A percentile compares a stretch with the other conserved stretches of the same genome.
Conservation (phyloP, 2,888 invertebrate genomes). For the Xestoiulus laeticollis region DNA sequence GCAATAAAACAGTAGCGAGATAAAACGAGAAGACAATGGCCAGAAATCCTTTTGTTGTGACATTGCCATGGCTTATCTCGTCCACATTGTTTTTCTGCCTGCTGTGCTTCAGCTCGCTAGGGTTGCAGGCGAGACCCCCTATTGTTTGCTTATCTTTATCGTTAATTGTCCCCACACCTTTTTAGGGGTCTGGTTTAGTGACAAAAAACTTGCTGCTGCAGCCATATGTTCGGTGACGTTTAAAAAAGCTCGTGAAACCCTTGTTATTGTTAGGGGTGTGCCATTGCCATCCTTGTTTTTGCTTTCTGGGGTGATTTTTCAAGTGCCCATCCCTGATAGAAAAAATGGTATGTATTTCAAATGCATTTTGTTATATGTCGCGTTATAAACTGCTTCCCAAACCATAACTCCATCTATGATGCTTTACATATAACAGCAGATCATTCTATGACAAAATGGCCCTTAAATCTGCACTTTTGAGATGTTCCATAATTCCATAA, state of each 20-base stretch:
- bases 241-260: neutral
- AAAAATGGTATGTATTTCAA: too few relatives aligned
- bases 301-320: neutral
- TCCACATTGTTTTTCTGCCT: neutral
- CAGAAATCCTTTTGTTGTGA: slow-evolving; percentile 40
- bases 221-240: neutral
- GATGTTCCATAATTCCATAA: too few relatives aligned
- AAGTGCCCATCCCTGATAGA: too few relatives aligned
- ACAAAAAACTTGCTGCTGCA: neutral
- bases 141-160: neutral
- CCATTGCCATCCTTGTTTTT: neutral
- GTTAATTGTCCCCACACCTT: slow-evolving; percentile 40
- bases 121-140: slow-evolving; percentile 13
- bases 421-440: too few relatives aligned
- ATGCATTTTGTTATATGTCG: too few relatives aligned
- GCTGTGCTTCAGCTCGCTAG: neutral
- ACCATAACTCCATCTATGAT: too few relatives aligned
- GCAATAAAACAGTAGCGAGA: slow-evolving; percentile 31
- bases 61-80: slow-evolving; percentile 3
- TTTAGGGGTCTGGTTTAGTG: neutral
- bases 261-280: neutral
- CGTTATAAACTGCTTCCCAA: too few relatives aligned
- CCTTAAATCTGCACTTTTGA: too few relatives aligned
- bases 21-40: neutral
- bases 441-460: too few relatives aligned